Evolutionary conservation across 92 coral and sea anemone species (phyloP), one percentile per base, ranked within the genome.

Genomic region (Meandrina meandrites): DNA sequence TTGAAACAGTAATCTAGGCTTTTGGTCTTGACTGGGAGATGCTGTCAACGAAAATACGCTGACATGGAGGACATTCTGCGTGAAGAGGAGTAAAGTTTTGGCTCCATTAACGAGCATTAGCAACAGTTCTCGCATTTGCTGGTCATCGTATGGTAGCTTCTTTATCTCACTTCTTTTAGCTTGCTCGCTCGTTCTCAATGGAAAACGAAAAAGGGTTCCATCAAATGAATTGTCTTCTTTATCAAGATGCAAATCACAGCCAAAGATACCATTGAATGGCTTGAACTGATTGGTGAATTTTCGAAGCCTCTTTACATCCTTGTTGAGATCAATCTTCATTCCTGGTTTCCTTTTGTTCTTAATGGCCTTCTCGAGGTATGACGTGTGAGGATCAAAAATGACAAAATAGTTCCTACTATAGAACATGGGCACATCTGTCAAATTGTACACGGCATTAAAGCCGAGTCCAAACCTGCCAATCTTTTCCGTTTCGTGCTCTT

Each of bases 381-480:
- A 90, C 71, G 95, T 91, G 48, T 96, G 95, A 9, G 98, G 98
- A 78, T 96, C 98, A 75, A 96, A 91, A 1, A 96, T 84, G 8
- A 87, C 95, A 27, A 94, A 36, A 60, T 79, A 83, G 51, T 86
- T 89, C 53, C 81, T 85, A 86, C 98, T 96, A 5, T 94, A 62
- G 74, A 96, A 94, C 88, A 96, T 96, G 42, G 98, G 98, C 35
- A 94, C 93, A 58, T 96, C 98, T 30, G 98, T 96, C 54, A 95
- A 88, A 77, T 95, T 92, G 91, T 95, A 95, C 42, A 93, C 98
- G 4, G 98, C 94, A 83, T 96, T 96, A 78, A 96, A 96, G 37
- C 98, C 98, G 60, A 94, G 92, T 15, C 98, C 98, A 88, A 96
- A 96, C 24, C 97, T 92, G 37, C 98, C 98, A 75, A 96, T 96